Evolutionary conservation across 2,797 vertebrate genomes (phyloP).

Genomic region (Anisognathus igniventris): DNA sequence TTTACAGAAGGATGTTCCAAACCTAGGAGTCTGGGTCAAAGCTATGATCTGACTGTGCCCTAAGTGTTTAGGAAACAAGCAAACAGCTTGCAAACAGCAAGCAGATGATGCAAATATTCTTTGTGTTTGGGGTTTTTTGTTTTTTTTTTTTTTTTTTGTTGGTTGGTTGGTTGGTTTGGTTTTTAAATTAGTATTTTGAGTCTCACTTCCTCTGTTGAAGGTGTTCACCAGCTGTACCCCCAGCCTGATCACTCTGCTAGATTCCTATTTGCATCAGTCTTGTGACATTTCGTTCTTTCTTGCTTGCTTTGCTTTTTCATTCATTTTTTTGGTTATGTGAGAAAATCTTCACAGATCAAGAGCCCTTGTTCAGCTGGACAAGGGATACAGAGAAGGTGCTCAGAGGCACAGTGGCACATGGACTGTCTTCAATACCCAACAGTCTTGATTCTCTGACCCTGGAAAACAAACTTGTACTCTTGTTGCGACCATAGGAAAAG

Average conservation of each 20-base stretch:
- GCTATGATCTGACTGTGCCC: neutral
- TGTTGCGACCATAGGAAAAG: neutral
- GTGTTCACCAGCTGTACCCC: neutral
- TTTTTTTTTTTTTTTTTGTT: neutral
- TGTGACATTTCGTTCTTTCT: neutral
- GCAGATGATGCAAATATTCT: neutral
- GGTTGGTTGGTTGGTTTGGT: neutral
- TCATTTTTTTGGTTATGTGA: neutral
- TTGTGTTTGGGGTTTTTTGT: neutral
- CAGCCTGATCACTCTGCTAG: neutral
- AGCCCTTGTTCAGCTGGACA: neutral
- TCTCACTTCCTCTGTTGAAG: neutral
- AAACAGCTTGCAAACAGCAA: neutral
- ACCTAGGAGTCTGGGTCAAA: neutral
- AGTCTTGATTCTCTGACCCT: too few species aligned
- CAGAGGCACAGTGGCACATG: neutral
- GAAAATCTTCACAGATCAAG: neutral
- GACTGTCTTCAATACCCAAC: neutral
- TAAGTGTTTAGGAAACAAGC: neutral
- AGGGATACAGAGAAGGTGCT: neutral
- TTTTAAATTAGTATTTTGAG: neutral
- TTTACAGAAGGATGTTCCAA: neutral
- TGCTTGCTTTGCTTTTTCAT: neutral
- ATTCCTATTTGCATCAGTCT: neutral
- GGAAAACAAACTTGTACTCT: neutral